phyloP scores from a whole-genome alignment of 2,888 invertebrate species.

The Rhagophthalmus giganteus region DNA sequence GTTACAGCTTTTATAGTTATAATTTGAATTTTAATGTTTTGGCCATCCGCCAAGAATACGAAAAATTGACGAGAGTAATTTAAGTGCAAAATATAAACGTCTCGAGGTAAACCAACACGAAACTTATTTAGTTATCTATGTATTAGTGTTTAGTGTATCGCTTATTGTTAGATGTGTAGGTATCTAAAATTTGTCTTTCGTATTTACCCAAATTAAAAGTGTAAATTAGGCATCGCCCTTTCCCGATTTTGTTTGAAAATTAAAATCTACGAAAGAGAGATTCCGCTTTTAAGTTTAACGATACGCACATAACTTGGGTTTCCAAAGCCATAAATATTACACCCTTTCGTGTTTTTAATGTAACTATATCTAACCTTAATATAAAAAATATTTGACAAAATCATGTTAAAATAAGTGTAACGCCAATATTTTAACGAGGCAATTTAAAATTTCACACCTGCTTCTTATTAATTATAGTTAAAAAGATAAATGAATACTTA shows the following conservation, averaged over 20 bases:
- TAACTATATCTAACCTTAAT: no score
- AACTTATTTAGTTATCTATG: no score
- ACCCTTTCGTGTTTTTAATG: no score
- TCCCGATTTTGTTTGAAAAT: conserved; percentile 14
- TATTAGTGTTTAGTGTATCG: no score
- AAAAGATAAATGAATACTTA: conserved; percentile 6
- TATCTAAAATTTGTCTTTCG: no score
- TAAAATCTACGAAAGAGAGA: conserved; percentile 7
- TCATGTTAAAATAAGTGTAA: no score
- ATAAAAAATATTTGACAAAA: no score
- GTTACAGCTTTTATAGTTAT: conserved; percentile 21
- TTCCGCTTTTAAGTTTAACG: conserved; percentile 12
- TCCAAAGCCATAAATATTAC: conserved; percentile 5
- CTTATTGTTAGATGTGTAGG: no score
- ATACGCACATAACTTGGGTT: conserved; percentile 8
- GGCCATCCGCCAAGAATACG: conserved; percentile 23
- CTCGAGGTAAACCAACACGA: no score
- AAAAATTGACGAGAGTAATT: conserved; percentile 12
- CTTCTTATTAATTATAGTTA: conserved; percentile 5
- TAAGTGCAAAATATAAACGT: conserved; percentile 3
- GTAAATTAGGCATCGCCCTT: no score
- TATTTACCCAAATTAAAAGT: no score
- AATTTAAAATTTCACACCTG: conserved; percentile 7
- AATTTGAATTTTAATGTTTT: conserved; percentile 29
- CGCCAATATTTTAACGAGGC: no score